A percentile compares a stretch with the other conserved stretches of the same genome.
These are phyloP conservation scores for Platycheirus rosarum DNA, from an alignment of 2,888 invertebrate species.

Conservation along the genomic window DNA sequence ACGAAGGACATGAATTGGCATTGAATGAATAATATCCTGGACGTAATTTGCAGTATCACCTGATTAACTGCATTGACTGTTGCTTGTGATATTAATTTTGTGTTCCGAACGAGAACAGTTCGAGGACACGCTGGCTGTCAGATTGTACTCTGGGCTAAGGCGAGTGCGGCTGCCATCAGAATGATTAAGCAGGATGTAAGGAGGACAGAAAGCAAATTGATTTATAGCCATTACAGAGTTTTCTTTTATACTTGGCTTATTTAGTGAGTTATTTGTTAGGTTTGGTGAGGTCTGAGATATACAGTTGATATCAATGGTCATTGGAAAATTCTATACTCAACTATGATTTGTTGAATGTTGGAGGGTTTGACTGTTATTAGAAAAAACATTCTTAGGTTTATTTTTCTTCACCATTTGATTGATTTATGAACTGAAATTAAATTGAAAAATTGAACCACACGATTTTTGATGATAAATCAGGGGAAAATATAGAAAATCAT, in stretches of 20 bases:
- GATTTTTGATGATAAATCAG: neutral
- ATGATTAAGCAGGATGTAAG: neutral
- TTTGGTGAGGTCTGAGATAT: too few species aligned
- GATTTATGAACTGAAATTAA: constrained; percentile 4
- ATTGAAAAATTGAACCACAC: constrained; percentile 5
- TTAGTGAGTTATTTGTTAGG: constrained; percentile 1
- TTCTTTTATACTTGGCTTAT: constrained; percentile 9
- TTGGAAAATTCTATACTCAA: neutral
- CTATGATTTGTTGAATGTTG: neutral
- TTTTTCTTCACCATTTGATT: constrained; percentile 3
- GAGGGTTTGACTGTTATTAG: too few species aligned
- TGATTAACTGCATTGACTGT: constrained; percentile 63
- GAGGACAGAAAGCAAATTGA: constrained; percentile 16
- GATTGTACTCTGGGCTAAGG: neutral
- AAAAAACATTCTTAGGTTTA: too few species aligned
- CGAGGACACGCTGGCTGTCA: neutral
- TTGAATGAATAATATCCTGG: constrained; percentile 27
- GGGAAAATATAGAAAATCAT: neutral
- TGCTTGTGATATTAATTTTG: constrained; percentile 51
- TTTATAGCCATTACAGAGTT: constrained; percentile 48
- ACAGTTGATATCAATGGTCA: neutral
- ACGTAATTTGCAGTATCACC: constrained; percentile 52
- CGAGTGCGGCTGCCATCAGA: neutral
- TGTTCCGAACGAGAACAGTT: constrained; percentile 14
- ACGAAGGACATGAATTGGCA: constrained; percentile 35